Percentiles rank a stretch among this genome's conserved stretches.
Conservation (phyloP, 1,140 invertebrate genomes). For the Araneus ventricosus region DNA sequence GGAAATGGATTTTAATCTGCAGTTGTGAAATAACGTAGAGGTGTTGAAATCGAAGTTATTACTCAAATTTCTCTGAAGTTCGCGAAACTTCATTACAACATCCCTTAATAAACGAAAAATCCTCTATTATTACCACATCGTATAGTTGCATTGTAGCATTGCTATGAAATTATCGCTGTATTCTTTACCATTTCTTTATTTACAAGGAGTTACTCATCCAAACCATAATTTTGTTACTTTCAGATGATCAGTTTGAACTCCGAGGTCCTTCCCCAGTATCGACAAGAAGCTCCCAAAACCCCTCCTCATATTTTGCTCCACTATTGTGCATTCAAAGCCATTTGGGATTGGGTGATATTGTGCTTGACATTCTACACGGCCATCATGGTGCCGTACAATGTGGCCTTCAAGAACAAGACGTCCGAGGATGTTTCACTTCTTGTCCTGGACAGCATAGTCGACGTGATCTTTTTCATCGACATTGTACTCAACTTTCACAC, state of each 20-base stretch:
- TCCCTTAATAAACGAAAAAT: too few relatives aligned
- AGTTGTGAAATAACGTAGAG: too few relatives aligned
- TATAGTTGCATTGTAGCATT: too few relatives aligned
- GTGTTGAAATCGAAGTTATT: too few relatives aligned
- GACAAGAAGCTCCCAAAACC: constrained; percentile 99
- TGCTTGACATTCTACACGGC: constrained; percentile 99
- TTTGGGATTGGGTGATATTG: constrained; percentile 99
- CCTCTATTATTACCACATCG: too few relatives aligned
- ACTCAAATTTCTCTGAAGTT: too few relatives aligned
- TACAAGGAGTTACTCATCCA: not conserved
- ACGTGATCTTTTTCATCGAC: constrained; percentile 99
- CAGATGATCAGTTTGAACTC: constrained; percentile 98
- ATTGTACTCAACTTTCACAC: constrained; percentile 99
- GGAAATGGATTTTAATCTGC: too few relatives aligned
- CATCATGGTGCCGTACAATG: constrained; percentile 99
- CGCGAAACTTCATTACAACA: too few relatives aligned
- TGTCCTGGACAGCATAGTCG: constrained; percentile 98
- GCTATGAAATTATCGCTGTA: too few relatives aligned
- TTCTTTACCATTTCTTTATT: too few relatives aligned
- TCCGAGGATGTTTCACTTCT: constrained; percentile 98
- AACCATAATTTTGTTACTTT: constrained; percentile 71
- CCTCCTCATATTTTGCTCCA: constrained; percentile 98
- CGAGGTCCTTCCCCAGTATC: constrained; percentile 99
- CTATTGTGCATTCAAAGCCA: constrained; percentile 97
- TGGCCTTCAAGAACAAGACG: constrained; percentile 99